Base-by-base conservation (phyloP, 1,140 invertebrate species). In the Apis dorsata region DNA sequence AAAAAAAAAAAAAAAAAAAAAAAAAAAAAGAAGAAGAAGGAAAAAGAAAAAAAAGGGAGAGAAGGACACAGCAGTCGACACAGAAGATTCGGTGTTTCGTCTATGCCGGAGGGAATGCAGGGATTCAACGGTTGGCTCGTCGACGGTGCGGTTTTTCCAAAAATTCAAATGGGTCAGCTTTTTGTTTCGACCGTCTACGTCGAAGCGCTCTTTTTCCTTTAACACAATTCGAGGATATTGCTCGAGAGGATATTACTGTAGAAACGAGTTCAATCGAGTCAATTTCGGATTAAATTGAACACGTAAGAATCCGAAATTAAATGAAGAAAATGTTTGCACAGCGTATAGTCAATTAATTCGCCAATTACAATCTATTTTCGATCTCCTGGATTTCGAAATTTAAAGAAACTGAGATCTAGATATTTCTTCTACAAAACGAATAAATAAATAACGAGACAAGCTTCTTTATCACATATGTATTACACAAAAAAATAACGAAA, bases 111-210 rank as follows among this genome's bases (percentile, higher is more conserved):
- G 34, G 65, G 34, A 59, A 69, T 59, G 34, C 34, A 57, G 28
- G 53, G 15, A 59, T 66, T 66, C 62, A 57, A n/a, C 21, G 65
- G 57, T 53, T 75, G 63, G 19, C 60, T 24, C n/a, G 49, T 65
- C 24, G 60, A 51, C 15, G 44, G 28, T 49, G 49, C 55, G 19
- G 57, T 4, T 17, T 63, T 72, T 51, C 60, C 49, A 55, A 71
- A 80, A 55, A 73, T 73, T 80, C 69, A 73, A 72, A 34, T 11
- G 59, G 59, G 49, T 80, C 78, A 80, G 13, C 24, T 19, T 65
- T 80, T 72, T 72, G 49, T 79, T 62, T 71, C 55, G 49, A 19
- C 8, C 49, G 57, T 10, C 11, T 24, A 9, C 24, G 49, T 53
- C 49, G 51, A 34, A 57, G 53, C 19, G 60, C 15, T 49, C 4